Evolutionary conservation across 2,797 vertebrate genomes (phyloP).

Genomic region (Sylvia borin): DNA sequence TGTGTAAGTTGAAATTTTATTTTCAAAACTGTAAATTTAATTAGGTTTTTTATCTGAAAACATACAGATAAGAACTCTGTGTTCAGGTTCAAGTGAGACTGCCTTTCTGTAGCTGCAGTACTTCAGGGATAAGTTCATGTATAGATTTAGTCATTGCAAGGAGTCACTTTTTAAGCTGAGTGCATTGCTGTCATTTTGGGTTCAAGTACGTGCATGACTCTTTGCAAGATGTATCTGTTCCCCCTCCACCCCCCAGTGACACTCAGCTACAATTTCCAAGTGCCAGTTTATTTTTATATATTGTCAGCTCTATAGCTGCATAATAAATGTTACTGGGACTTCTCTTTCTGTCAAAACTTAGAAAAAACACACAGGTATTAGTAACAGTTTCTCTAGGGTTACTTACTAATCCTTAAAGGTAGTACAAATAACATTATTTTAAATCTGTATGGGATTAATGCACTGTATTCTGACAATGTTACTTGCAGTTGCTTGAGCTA

Average conservation of each 20-base stretch:
- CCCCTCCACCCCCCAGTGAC: neutral
- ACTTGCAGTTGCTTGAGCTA: neutral
- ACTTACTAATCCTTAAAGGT: neutral
- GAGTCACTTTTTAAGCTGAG: neutral
- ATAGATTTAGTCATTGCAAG: neutral
- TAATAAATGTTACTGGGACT: neutral
- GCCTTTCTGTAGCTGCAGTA: neutral
- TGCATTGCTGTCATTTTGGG: neutral
- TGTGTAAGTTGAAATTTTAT: conserved; percentile 77
- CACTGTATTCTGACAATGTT: neutral
- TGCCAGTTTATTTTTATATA: neutral
- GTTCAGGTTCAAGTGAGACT: neutral
- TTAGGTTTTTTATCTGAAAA: neutral
- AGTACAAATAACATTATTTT: neutral
- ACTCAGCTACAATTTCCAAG: neutral
- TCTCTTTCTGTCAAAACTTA: neutral
- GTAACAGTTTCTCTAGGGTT: neutral
- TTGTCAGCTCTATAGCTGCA: neutral
- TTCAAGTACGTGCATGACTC: neutral
- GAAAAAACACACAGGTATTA: neutral
- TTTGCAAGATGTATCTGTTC: neutral
- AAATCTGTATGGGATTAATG: neutral
- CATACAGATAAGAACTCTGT: neutral
- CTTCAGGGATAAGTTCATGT: neutral
- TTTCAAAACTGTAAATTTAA: neutral